Conservation (phyloP, 2,113 vertebrate genomes). For the Ammodytes marinus region DNA sequence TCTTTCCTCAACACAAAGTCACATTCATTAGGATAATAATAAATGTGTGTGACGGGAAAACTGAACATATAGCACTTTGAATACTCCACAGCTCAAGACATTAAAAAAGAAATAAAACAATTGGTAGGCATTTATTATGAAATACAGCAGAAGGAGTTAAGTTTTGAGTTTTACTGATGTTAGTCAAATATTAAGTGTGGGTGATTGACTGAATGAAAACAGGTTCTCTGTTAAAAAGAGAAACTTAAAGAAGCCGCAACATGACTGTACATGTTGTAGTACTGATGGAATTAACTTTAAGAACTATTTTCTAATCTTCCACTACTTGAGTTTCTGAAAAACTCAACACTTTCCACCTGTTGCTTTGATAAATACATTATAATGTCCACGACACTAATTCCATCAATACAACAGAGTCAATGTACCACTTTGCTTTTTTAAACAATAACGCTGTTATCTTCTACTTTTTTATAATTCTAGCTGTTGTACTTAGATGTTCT, state of each 20-base stretch:
- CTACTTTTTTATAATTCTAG: not conserved
- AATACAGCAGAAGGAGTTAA: not conserved
- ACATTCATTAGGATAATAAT: not conserved
- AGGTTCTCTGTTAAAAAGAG: not conserved
- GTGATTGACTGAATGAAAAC: not conserved
- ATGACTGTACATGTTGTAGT: not conserved
- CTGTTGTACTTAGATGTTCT: not conserved
- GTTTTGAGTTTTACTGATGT: not conserved
- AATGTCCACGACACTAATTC: not conserved
- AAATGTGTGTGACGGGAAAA: constrained; percentile 4
- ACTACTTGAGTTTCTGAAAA: not conserved
- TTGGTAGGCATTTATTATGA: constrained; percentile 2
- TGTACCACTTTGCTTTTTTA: not conserved
- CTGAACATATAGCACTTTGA: not conserved
- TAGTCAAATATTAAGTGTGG: not conserved
- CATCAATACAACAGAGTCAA: not conserved
- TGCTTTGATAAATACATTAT: not conserved
- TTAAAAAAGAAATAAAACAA: too few relatives aligned
- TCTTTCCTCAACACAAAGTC: constrained; percentile 11
- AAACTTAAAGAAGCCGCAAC: not conserved
- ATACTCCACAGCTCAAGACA: not conserved
- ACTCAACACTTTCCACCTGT: not conserved
- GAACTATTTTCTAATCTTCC: not conserved
- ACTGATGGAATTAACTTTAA: not conserved
- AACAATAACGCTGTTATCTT: not conserved